phyloP scores from a whole-genome alignment of 1,140 invertebrate species.

The Aphaenogaster ashmeadi region DNA sequence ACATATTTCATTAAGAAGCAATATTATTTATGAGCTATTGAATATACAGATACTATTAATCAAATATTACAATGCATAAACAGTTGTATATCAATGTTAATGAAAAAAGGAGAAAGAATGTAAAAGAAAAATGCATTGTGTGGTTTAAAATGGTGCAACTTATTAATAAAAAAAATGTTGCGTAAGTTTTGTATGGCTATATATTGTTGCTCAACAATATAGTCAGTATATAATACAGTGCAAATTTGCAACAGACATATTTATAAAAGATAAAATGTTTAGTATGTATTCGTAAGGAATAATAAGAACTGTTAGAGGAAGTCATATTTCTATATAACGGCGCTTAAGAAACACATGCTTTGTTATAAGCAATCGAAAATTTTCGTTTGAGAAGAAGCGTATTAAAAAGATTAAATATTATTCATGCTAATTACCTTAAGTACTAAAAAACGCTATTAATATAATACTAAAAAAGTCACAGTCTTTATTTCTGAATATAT shows the following conservation, averaged over 20 bases:
- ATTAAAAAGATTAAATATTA: constrained; percentile 53
- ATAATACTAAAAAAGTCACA: neutral
- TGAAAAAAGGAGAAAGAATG: constrained; percentile 12
- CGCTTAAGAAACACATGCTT: constrained; percentile 66
- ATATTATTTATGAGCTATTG: constrained; percentile 33
- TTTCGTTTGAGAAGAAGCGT: constrained; percentile 56
- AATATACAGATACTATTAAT: constrained; percentile 39
- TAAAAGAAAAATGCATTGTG: constrained; percentile 39
- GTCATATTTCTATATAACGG: constrained; percentile 50
- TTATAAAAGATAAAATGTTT: constrained; percentile 46
- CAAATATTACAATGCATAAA: constrained; percentile 59
- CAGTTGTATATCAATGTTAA: constrained; percentile 39
- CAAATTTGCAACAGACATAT: constrained; percentile 28
- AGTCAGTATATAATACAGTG: constrained; percentile 15
- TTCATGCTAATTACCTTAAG: constrained; percentile 68
- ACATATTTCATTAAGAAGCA: constrained; percentile 25
- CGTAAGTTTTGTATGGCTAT: neutral
- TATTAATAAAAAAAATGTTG: constrained; percentile 18
- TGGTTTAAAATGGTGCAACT: constrained; percentile 21
- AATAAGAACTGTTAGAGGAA: constrained; percentile 55
- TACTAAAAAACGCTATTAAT: constrained; percentile 52
- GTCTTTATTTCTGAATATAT: constrained; percentile 20
- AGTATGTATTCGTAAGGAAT: constrained; percentile 22
- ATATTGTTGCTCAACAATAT: constrained; percentile 19
- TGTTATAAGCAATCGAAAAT: constrained; percentile 60